Conservation (phyloP, 1,140 invertebrate genomes). For the Heliconius hewitsoni region DNA sequence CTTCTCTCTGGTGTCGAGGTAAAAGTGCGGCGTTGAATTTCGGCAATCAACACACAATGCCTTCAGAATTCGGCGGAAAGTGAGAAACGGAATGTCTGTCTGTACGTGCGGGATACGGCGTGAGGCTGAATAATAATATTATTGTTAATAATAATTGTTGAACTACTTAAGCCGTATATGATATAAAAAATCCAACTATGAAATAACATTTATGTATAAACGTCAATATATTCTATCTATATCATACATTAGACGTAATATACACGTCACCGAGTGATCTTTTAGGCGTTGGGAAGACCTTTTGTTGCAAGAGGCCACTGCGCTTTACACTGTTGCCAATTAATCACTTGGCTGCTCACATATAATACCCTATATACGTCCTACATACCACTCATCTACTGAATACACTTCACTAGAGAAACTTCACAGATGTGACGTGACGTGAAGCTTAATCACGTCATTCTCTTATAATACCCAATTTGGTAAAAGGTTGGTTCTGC, state of each 20-base stretch:
- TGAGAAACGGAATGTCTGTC: too few relatives aligned
- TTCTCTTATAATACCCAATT: background rate
- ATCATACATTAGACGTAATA: background rate
- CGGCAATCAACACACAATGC: too few relatives aligned
- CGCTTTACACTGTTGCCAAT: constrained; percentile 41
- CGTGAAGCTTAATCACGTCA: background rate
- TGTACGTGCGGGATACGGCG: too few relatives aligned
- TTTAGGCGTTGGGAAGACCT: constrained; percentile 20
- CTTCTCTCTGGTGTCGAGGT: too few relatives aligned
- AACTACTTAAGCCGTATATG: too few relatives aligned
- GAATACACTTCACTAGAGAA: constrained; percentile 31
- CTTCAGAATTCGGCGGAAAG: too few relatives aligned
- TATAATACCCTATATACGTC: constrained; percentile 17
- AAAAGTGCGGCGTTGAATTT: too few relatives aligned
- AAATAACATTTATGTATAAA: background rate
- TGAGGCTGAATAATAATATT: too few relatives aligned
- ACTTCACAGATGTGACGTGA: constrained; percentile 20
- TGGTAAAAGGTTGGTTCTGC: background rate
- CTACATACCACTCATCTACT: constrained; percentile 37
- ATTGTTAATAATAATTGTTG: too few relatives aligned
- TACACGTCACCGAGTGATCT: constrained; percentile 14
- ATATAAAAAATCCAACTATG: too few relatives aligned
- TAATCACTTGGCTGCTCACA: constrained; percentile 53
- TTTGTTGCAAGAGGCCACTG: constrained; percentile 37
- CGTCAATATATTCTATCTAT: background rate